Evolutionary conservation across 2,113 vertebrate species (phyloP), one percentile per base, ranked within the genome.

Genomic region (Heterochromis multidens): DNA sequence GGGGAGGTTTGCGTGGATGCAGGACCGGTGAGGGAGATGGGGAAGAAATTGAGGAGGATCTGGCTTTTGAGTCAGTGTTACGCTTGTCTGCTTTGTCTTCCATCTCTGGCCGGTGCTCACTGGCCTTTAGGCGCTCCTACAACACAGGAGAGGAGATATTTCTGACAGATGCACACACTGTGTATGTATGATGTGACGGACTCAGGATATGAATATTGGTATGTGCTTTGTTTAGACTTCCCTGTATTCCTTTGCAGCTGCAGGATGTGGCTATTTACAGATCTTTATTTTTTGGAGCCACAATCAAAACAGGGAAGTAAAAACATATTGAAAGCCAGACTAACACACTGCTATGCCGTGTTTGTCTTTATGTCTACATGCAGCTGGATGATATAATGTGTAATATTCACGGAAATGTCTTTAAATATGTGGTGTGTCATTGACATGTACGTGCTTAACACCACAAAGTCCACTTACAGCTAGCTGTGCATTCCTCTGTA

Each of bases 121-220:
- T 97, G 3, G 96, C 97, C 93, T 99, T 99, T 80, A 99, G 83
- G n/a, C 97, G 97, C 94, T 99, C 98, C 98, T 99, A 95, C 19
- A 84, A 89, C 25, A 84, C 54, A 77, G 9, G 5, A 54, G 52
- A 23, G 59, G 21, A 86, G 29, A 77, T 3, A 6, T 60, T 54
- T 67, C 29, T 78, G 74, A 58, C 56, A 62, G 23, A 76, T 3
- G n/a, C 27, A 19, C 7, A 12, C 17, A 21, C 40, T 6, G 19
- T 31, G 19, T 70, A 35, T 54, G 3, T 37, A 21, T 56, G 54
- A 72, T 72, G 43, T 54, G 70, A 74, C 70, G 11, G 17, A 74
- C 19, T 74, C 46, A 74, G 70, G 70, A 74, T 14, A 29, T 57
- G 31, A 54, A 67, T 52, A 57, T 23, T 37, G 21, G 49, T 37